Conservation (phyloP, 2,797 vertebrate genomes). For the Parambassis ranga region DNA sequence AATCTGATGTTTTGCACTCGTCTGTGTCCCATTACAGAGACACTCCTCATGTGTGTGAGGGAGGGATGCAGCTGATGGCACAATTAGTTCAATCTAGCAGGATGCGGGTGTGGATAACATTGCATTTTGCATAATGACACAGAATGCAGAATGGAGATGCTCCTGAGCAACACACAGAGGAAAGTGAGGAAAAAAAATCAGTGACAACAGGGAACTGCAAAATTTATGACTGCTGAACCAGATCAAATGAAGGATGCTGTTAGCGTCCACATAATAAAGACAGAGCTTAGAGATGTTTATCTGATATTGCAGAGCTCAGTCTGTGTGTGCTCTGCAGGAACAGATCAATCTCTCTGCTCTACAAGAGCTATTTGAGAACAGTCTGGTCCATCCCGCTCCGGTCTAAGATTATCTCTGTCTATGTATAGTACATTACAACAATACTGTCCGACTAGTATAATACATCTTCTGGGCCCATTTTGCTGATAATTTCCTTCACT, state of each 20-base stretch:
- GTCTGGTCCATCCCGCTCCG: slow-evolving; percentile 25
- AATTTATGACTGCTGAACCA: slow-evolving; percentile 24
- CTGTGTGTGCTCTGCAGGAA: slow-evolving; percentile 39
- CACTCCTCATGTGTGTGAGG: background rate
- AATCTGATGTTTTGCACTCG: background rate
- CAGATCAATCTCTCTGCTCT: slow-evolving; percentile 50
- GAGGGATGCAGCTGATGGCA: slow-evolving; percentile 14
- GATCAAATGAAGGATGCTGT: slow-evolving; percentile 13
- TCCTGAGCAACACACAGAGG: slow-evolving; percentile 15
- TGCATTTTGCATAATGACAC: slow-evolving; percentile 39
- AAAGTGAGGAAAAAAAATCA: slow-evolving; percentile 25
- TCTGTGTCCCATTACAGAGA: slow-evolving; percentile 2
- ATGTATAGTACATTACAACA: slow-evolving; percentile 23
- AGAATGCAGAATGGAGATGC: background rate
- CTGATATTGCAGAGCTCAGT: slow-evolving; percentile 24
- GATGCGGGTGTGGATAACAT: slow-evolving; percentile 35
- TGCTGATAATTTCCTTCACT: slow-evolving; percentile 10
- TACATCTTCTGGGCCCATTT: slow-evolving; percentile 10
- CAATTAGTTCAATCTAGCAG: slow-evolving; percentile 33
- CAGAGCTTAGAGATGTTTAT: slow-evolving; percentile 33
- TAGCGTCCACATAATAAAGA: slow-evolving; percentile 24
- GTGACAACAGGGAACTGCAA: slow-evolving; percentile 20
- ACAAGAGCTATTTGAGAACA: slow-evolving; percentile 41
- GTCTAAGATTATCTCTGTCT: slow-evolving; percentile 39
- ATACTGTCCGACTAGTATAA: background rate